Conservation (phyloP, 2,113 vertebrate genomes). For the Alaudala cheleensis region DNA sequence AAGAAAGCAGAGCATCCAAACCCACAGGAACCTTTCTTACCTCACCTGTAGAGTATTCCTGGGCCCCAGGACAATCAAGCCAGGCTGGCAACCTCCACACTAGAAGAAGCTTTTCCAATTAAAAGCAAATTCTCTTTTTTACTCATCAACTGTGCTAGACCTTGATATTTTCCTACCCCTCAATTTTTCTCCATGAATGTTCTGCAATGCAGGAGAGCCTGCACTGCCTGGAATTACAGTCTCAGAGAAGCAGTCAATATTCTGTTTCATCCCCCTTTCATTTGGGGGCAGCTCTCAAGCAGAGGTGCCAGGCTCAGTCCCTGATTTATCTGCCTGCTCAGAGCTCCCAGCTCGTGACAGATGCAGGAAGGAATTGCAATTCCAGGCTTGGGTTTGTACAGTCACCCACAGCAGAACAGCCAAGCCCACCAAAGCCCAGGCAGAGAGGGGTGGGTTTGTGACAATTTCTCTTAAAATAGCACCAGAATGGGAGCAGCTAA, state of each 20-base stretch:
- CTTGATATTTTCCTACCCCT: not conserved
- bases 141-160: not conserved
- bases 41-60: not conserved
- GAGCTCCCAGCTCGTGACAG: not conserved
- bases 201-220: not conserved
- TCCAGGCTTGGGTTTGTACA: not conserved
- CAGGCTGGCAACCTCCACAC: not conserved
- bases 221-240: not conserved
- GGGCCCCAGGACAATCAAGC: not conserved
- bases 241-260: not conserved
- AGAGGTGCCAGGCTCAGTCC: not conserved
- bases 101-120: not conserved
- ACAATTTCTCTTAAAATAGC: not conserved
- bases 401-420: not conserved
- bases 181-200: not conserved
- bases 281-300: not conserved
- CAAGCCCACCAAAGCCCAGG: fast-evolving
- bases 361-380: not conserved
- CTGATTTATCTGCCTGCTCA: not conserved
- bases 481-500: not conserved
- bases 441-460: not conserved
- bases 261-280: not conserved
- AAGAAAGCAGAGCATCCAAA: not conserved
- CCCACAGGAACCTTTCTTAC: not conserved
- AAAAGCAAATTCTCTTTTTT: conserved; percentile 18